Evolutionary conservation across 2,113 vertebrate genomes (phyloP), one percentile per base, ranked within the genome.

Genomic region (Crotalus viridis): DNA sequence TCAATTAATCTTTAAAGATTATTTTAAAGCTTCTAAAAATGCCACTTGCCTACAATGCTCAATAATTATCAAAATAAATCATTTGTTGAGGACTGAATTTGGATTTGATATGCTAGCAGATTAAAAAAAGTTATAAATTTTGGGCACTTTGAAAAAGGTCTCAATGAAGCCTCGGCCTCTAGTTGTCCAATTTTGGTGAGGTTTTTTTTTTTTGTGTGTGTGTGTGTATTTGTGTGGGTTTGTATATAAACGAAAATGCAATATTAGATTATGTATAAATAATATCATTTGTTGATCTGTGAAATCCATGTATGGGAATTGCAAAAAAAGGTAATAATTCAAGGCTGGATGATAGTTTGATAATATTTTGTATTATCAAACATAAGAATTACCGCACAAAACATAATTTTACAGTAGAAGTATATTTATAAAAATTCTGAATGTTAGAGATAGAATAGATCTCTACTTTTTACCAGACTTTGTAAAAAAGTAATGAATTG

Each of bases 401-500:
- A 88, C 81, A 90, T 86, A 94, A 92, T 1, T 39, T 93, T 43
- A 26, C 93, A 94, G 54, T 94, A 93, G 0, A 0, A 74, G 93
- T 92, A 94, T 93, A 93, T 91, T 85, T 33, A 74, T 74, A 74
- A 17, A 33, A 19, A 74, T 33, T 74, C 5, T 74, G 69, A 74
- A 74, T 74, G 13, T 39, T n/a, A 17, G n/a, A 33, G n/a, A 33
- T 74, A 74, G 69, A 74, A 33, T 74, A 33, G 69, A 74, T 74
- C 13, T 55, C 56, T 21, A 28, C 61, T 46, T 56, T 87, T 89
- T 26, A 54, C 10, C 15, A 19, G 74, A 89, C 64, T 91, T 89
- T 48, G 81, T 4, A 19, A 69, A 17, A 57, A 89, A 93, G 64
- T 48, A 51, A 91, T 91, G 33, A 87, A 93, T 69, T 90, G 94